phyloP scores from a whole-genome alignment of 2,113 vertebrate genomes.

The Bungarus multicinctus region DNA sequence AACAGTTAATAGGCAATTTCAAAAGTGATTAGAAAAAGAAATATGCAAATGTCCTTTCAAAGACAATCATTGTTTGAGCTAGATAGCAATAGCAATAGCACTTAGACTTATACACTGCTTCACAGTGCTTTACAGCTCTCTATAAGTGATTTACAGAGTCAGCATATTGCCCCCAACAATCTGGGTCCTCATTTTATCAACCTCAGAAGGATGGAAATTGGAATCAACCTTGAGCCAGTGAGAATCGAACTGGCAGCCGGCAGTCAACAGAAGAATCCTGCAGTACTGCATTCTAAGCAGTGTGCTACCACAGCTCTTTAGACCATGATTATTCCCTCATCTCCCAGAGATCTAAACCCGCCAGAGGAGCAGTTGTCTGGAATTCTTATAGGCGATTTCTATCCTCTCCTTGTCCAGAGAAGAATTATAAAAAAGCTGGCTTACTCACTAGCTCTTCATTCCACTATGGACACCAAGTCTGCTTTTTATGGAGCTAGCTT shows the following conservation, averaged over 20 bases:
- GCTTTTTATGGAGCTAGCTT: neutral
- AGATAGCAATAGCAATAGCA: neutral
- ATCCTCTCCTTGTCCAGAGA: neutral
- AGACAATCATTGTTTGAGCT: neutral
- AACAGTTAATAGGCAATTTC: neutral
- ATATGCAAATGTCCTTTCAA: neutral
- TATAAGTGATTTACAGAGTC: too few species aligned
- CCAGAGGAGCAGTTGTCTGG: neutral
- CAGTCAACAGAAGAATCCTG: too few species aligned
- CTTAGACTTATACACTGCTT: too few species aligned
- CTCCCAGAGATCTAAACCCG: neutral
- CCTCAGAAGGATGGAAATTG: too few species aligned
- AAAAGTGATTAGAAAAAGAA: neutral
- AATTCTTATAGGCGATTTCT: neutral
- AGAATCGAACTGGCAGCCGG: too few species aligned
- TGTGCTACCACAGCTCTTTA: too few species aligned
- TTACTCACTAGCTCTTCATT: neutral
- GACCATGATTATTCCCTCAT: neutral
- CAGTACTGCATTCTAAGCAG: too few species aligned
- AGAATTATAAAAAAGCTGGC: neutral
- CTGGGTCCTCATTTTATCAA: too few species aligned
- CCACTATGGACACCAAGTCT: too few species aligned
- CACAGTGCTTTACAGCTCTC: too few species aligned
- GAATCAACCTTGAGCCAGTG: too few species aligned
- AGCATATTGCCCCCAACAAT: too few species aligned